These are phyloP conservation scores for Hydrotaea diabolus DNA, from an alignment of 2,888 invertebrate genomes.

Conservation along the genomic window DNA sequence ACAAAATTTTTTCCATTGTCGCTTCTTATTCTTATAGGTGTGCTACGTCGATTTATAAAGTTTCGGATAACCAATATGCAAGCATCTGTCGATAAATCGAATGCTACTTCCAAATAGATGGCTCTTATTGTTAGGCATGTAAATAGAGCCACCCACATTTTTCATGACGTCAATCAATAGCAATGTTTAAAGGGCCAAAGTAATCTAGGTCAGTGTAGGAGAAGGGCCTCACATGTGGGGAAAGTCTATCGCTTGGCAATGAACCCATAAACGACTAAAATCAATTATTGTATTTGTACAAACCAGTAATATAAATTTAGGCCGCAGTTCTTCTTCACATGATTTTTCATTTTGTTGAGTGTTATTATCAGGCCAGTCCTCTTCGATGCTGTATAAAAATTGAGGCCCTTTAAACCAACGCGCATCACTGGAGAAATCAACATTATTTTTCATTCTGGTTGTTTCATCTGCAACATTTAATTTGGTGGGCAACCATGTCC, in stretches of 20 bases:
- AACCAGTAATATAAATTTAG: not conserved
- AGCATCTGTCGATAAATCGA: constrained; percentile 36
- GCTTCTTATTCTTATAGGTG: not conserved
- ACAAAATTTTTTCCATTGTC: constrained; percentile 38
- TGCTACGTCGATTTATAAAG: constrained; percentile 38
- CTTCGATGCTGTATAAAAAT: not conserved
- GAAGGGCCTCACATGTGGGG: constrained; percentile 65
- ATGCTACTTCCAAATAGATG: constrained; percentile 33
- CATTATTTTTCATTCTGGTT: constrained; percentile 33
- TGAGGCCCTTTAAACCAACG: not conserved
- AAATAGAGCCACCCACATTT: constrained; percentile 67
- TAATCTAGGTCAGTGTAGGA: constrained; percentile 67
- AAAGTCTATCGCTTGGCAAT: constrained; percentile 59
- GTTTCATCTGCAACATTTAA: constrained; percentile 69
- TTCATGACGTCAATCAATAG: constrained; percentile 64
- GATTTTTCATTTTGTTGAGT: not conserved
- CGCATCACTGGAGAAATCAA: not conserved
- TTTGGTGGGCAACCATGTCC: constrained; percentile 69
- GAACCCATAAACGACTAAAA: constrained; percentile 60
- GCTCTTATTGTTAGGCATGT: constrained; percentile 61
- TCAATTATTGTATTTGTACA: not conserved
- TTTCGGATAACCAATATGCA: constrained; percentile 38
- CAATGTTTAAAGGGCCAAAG: constrained; percentile 64
- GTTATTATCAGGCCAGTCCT: not conserved
- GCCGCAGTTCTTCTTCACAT: not conserved